Base-by-base conservation (phyloP, 2,888 invertebrate species). In the Arctia plantaginis region DNA sequence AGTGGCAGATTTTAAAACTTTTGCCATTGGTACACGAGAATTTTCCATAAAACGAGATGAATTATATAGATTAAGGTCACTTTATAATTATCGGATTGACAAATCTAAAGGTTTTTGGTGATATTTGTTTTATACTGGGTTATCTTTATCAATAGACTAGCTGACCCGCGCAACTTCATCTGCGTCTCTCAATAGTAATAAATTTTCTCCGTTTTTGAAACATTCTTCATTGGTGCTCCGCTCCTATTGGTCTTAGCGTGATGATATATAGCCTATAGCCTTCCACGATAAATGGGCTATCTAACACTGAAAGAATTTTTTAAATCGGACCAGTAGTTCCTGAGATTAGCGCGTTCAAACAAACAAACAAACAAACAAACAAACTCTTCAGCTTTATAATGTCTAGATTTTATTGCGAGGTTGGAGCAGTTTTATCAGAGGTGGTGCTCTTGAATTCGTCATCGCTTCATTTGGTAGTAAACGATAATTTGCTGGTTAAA, bases 1-100 rank as follows among this genome's bases (percentile, higher is more conserved):
- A 44, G 62, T 35, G 68, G 64, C 68, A 64, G 51, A 33, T 51
- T 66, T 47, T 51, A 35, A 20, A 72, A 18, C 30, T 55, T 66
- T 39, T 59, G 72, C 41, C 39, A 55, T 12, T 33, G 59, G 51
- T 35, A 67, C 33, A 66, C 59, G 72, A 70, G 41, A 3, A 44
- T 23, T 41, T 62, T 30, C 44, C 70, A 23, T 62, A 41, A 62
- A 30, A 30, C 0, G 7, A 20, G 30, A 7, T 6, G 33, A 15
- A 47, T 30, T 44, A 55, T 35, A n/a, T 55, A 41, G 39, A 59
- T 62, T 62, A 44, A 62, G 41, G 30, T 30, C 30, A 35, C 6
- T 59, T 70, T 39, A 41, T 27, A 30, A 62, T 30, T n/a, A 55
- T 59, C 27, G 47, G 1, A 44, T 20, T 47, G 13, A 23, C 4